Percentiles rank a stretch among this genome's conserved stretches.
Evolutionary conservation across 1,140 invertebrate species (phyloP).

Genomic region (Hypsibius dujardini): DNA sequence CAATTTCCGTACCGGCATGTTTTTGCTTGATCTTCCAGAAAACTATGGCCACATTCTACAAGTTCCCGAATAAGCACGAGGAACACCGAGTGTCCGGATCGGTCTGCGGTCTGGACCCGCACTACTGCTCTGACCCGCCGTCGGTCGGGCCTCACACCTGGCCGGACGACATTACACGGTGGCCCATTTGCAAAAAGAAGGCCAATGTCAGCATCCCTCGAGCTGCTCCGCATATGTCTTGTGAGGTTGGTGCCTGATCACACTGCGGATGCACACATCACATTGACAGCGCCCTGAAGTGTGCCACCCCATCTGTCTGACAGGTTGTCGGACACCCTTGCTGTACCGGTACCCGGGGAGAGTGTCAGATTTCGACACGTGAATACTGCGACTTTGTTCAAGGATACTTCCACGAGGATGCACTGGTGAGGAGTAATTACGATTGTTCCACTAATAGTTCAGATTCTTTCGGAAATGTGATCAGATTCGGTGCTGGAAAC

Average conservation of each 20-base stretch:
- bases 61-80: conserved; percentile 47
- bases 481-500: no score
- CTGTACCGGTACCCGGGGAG: conserved; percentile 86
- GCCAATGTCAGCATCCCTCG: background rate
- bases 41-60: conserved; percentile 83
- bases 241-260: no score
- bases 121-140: conserved; percentile 85
- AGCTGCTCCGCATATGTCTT: no score
- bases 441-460: no score
- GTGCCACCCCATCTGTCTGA: conserved; percentile 35
- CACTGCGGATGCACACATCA: no score
- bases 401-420: conserved; percentile 93
- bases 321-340: conserved; percentile 92
- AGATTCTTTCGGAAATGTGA: no score
- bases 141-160: conserved; percentile 86
- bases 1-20: no score
- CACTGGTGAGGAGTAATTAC: conserved; percentile 28
- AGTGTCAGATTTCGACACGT: conserved; percentile 86
- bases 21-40: conserved; percentile 41
- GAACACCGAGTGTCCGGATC: conserved; percentile 45
- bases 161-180: conserved; percentile 96
- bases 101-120: conserved; percentile 92
- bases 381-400: conserved; percentile 95
- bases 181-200: conserved; percentile 47
- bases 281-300: no score